Evolutionary conservation across 1,140 invertebrate genomes (phyloP), one percentile per base, ranked within the genome.

Genomic region (Megalopta genalis): DNA sequence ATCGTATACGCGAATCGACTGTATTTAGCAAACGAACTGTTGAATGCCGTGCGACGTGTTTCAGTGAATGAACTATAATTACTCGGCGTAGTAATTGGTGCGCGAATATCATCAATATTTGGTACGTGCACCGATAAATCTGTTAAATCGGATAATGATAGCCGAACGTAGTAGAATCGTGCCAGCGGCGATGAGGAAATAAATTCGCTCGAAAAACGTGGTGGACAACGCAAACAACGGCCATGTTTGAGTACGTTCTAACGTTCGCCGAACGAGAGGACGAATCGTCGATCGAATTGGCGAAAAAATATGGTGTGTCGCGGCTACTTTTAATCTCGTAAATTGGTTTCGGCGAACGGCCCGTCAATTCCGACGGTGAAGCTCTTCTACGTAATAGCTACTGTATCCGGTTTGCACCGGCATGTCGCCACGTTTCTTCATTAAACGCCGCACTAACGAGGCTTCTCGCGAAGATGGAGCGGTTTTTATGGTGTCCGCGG

Each of bases 401-500:
- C 10, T 32, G n/a, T n/a, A 42, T 42, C 62, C 21, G 27, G 32
- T 37, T 37, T 10, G 32, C 37, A 25, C 21, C 21, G 9, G 16
- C 39, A 18, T 49, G 74, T 59, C 74, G 49, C 54, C 64, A 32
- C 63, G 64, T 66, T 76, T 67, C 64, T 76, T 76, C 52, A 65
- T 76, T 76, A 76, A 66, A 52, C 18, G 18, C 23, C 52, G n/a
- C 37, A 21, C 52, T 76, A 67, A 67, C 49, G 52, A 67, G 64
- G 63, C 64, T 39, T 59, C 64, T 59, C 64, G 18, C 18, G 21
- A 52, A 57, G 3, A 39, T 6, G 37, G 16, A 39, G 62, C 49
- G n/a, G n/a, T 65, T 54, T 74, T 74, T 74, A 42, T 49, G 52
- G 63, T 52, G 49, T 37, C 21, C 64, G 52, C 46, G 59, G 9